Conservation (phyloP, 2,113 vertebrate species). For the Pachycephala philippinensis region DNA sequence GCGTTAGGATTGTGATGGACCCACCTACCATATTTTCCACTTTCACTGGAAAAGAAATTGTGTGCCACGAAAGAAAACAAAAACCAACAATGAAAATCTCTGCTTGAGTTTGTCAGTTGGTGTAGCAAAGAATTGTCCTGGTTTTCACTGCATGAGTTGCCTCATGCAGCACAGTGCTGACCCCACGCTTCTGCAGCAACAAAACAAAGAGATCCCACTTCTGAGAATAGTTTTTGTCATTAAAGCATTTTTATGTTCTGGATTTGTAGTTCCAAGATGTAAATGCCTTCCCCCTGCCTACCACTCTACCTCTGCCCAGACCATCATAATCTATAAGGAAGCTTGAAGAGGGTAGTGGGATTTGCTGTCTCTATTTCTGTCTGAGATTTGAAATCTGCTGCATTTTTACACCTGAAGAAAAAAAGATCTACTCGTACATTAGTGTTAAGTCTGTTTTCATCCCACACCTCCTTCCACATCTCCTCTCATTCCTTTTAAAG, state of each 20-base stretch:
- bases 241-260: neutral
- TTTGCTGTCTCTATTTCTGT: neutral
- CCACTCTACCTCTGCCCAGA: neutral
- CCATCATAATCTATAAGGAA: neutral
- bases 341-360: neutral
- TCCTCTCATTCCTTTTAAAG: neutral
- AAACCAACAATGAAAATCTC: neutral
- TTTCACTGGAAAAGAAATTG: neutral
- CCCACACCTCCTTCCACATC: neutral
- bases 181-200: rapidly evolving
- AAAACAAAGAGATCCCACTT: neutral
- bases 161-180: neutral
- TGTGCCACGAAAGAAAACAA: neutral
- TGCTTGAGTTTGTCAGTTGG: neutral
- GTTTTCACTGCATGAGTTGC: neutral
- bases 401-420: neutral
- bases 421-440: neutral
- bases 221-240: neutral
- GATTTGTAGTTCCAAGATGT: neutral
- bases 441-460: neutral
- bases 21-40: neutral
- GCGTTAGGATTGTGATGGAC: neutral
- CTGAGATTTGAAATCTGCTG: neutral
- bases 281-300: neutral
- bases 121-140: neutral